Conservation (phyloP, 2,888 invertebrate species). For the Synergus itoensis region DNA sequence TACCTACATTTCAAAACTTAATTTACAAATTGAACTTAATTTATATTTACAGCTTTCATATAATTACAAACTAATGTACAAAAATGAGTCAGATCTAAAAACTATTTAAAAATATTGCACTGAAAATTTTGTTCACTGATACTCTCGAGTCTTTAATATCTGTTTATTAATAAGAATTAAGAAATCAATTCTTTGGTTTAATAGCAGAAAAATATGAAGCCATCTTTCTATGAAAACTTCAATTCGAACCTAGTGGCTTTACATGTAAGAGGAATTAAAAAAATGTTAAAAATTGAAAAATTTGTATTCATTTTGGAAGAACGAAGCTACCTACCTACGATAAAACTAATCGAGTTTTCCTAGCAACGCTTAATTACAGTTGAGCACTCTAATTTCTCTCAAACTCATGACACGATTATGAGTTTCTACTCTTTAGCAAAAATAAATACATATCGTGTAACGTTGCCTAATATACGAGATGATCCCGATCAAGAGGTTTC, state of each 20-base stretch:
- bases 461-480: conserved; percentile 60
- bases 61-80: neutral
- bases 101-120: neutral
- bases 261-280: neutral
- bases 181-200: neutral
- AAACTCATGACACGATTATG: conserved; percentile 30
- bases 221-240: no score
- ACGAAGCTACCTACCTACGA: neutral
- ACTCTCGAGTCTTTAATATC: neutral
- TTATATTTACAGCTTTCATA: neutral
- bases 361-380: conserved; percentile 17
- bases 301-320: neutral
- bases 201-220: neutral
- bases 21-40: neutral
- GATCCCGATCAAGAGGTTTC: conserved; percentile 53
- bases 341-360: conserved; percentile 16
- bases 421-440: conserved; percentile 68
- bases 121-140: neutral
- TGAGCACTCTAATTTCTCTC: conserved; percentile 33
- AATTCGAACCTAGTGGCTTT: no score
- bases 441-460: conserved; percentile 67
- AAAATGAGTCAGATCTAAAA: neutral
- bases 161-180: neutral
- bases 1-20: neutral
- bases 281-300: neutral